Conservation (phyloP, 2,888 invertebrate species). For the Plagodis dolabraria region DNA sequence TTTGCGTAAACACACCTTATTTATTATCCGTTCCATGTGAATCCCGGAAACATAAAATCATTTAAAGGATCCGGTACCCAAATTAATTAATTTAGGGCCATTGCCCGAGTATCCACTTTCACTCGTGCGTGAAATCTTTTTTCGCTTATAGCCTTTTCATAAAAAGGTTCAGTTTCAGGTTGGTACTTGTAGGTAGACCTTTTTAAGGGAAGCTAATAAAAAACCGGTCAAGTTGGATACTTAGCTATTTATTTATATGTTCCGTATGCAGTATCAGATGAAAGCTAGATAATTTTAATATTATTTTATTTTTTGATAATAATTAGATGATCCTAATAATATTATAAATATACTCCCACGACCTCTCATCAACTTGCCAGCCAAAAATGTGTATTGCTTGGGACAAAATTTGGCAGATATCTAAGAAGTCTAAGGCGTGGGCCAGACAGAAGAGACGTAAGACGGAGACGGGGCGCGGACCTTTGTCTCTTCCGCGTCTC, state of each 20-base stretch:
- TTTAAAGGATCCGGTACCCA: constrained; percentile 37
- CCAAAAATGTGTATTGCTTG: too few relatives aligned
- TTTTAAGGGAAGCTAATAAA: constrained; percentile 58
- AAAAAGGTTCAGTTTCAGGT: constrained; percentile 47
- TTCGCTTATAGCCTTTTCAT: constrained; percentile 57
- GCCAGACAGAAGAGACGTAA: too few relatives aligned
- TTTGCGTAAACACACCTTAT: constrained; percentile 6
- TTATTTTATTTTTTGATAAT: too few relatives aligned
- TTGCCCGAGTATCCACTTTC: constrained; percentile 46
- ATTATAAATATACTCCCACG: too few relatives aligned
- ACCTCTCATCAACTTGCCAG: too few relatives aligned
- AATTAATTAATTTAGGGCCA: constrained; percentile 52
- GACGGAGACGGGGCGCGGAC: too few relatives aligned
- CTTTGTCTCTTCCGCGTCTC: too few relatives aligned
- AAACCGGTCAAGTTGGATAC: constrained; percentile 17
- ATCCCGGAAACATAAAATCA: constrained; percentile 23
- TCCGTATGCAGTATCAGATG: constrained; percentile 5
- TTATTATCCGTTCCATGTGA: constrained; percentile 19
- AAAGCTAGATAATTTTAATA: too few relatives aligned
- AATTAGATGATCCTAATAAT: too few relatives aligned
- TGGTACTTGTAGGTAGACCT: constrained; percentile 33
- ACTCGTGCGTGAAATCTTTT: constrained; percentile 46
- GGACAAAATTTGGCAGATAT: too few relatives aligned
- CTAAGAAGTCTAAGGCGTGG: too few relatives aligned
- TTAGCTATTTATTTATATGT: constrained; percentile 1